phyloP scores from a whole-genome alignment of 2,888 invertebrate genomes.

The Dexiosoma caninum region DNA sequence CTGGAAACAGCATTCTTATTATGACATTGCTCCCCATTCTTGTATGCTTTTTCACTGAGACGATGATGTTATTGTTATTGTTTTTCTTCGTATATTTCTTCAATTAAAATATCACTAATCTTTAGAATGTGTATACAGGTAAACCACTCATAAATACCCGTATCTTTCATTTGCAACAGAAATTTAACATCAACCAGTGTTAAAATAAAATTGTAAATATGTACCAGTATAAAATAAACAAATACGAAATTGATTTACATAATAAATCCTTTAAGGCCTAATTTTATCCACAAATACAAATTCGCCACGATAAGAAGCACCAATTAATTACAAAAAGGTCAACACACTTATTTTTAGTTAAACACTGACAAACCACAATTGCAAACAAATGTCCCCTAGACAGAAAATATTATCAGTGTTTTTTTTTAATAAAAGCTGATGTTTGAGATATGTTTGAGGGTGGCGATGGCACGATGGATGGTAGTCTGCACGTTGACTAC shows the following conservation, averaged over 20 bases:
- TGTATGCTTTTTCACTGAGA: too few species aligned
- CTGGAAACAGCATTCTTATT: too few species aligned
- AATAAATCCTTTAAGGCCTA: slow-evolving; percentile 30
- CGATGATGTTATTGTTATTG: background rate
- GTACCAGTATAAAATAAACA: background rate
- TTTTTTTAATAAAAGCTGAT: too few species aligned
- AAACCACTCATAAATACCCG: background rate
- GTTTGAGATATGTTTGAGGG: too few species aligned
- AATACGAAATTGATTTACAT: slow-evolving; percentile 10
- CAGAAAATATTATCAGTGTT: too few species aligned
- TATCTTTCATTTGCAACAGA: slow-evolving; percentile 3
- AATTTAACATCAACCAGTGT: background rate
- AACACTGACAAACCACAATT: background rate
- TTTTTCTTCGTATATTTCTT: background rate
- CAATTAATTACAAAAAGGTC: background rate
- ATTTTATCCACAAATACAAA: slow-evolving; percentile 1
- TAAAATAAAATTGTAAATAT: slow-evolving; percentile 22
- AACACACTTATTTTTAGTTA: background rate
- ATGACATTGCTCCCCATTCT: too few species aligned
- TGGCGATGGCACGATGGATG: too few species aligned
- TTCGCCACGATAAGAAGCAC: background rate
- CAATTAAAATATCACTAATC: background rate
- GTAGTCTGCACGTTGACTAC: too few species aligned
- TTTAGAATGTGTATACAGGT: background rate
- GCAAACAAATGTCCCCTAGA: background rate